Evolutionary conservation across 2,113 vertebrate genomes (phyloP).

Genomic region (Bothrops jararaca): DNA sequence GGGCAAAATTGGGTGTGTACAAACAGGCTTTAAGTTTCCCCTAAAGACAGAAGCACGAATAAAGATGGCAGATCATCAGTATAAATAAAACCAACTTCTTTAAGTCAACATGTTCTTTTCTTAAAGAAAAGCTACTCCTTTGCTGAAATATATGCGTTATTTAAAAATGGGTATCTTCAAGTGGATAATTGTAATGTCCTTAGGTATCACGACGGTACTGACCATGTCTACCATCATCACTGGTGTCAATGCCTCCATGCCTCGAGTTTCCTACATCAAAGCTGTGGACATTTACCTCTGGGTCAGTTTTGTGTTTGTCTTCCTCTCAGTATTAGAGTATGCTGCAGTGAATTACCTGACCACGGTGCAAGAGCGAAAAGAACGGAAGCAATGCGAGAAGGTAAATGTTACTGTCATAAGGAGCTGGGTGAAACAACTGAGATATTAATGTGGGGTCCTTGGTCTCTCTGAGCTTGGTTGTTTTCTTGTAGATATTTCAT

Average conservation of each 20-base stretch:
- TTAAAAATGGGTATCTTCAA: background rate
- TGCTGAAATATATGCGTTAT: background rate
- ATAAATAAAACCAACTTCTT: background rate
- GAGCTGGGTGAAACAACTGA: background rate
- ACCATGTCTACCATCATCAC: constrained; percentile 87
- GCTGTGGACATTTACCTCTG: constrained; percentile 97
- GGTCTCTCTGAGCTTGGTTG: background rate
- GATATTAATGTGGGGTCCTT: background rate
- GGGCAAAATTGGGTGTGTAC: background rate
- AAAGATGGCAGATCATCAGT: background rate
- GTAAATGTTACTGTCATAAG: constrained; percentile 42
- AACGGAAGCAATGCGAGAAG: constrained; percentile 83
- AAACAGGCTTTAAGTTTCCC: background rate
- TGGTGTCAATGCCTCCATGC: constrained; percentile 96
- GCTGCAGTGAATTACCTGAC: constrained; percentile 93
- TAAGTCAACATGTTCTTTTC: background rate
- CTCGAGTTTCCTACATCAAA: constrained; percentile 95
- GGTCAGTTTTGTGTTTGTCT: constrained; percentile 99
- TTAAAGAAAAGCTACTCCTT: background rate
- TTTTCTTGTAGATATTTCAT: background rate
- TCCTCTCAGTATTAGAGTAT: constrained; percentile 94
- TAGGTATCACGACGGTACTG: constrained; percentile 82
- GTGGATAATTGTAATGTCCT: background rate
- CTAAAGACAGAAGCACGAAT: background rate
- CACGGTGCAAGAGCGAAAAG: constrained; percentile 84